These are phyloP conservation scores for Hedya salicella DNA, from an alignment of 2,888 invertebrate genomes.

Conservation along the genomic window DNA sequence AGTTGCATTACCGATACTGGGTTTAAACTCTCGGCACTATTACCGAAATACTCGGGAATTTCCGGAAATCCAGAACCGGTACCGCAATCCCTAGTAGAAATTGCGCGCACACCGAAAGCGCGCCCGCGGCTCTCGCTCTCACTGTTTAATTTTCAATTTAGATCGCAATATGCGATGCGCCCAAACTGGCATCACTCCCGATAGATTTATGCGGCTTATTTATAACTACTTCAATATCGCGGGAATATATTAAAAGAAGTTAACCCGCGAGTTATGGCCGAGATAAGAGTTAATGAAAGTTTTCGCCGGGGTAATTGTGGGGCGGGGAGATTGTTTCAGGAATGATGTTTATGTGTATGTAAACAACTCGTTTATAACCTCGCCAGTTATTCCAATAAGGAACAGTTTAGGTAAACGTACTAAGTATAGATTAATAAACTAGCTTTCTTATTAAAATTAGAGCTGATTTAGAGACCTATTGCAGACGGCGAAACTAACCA, in stretches of 20 bases:
- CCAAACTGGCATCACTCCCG: constrained; percentile 80
- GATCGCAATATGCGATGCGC: constrained; percentile 85
- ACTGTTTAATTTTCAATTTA: constrained; percentile 86
- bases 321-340: constrained; percentile 21
- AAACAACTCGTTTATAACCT: constrained; percentile 20
- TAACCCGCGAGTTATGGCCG: constrained; percentile 78
- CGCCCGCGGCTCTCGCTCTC: constrained; percentile 50
- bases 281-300: constrained; percentile 80
- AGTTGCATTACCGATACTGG: too few species aligned
- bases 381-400: constrained; percentile 27
- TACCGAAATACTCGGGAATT: background rate
- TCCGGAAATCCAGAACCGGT: background rate
- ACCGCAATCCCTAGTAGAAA: background rate
- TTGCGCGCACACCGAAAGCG: constrained; percentile 25
- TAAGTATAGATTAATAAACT: too few species aligned
- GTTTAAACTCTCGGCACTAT: too few species aligned
- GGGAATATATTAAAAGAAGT: constrained; percentile 81
- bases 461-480: too few species aligned
- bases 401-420: constrained; percentile 12
- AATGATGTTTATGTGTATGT: constrained; percentile 30
- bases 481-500: constrained; percentile 9
- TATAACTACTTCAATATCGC: constrained; percentile 57
- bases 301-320: constrained; percentile 55
- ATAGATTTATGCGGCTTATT: constrained; percentile 77
- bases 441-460: too few species aligned